Evolutionary conservation across 1,140 invertebrate species (phyloP).

Genomic region (Heterodera carotae): DNA sequence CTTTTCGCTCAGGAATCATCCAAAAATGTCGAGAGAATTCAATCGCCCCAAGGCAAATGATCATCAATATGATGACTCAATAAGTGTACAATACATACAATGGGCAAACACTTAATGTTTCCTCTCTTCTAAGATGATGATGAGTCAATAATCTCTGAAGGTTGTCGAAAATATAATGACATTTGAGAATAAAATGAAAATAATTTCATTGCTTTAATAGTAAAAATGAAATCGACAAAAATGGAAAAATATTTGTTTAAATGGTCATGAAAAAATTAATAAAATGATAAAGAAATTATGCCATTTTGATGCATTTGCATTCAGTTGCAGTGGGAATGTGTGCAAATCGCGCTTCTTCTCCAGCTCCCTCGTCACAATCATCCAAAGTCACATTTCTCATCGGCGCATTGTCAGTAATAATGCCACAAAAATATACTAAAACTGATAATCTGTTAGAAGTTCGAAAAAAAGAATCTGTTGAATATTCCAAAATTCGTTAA

Average conservation of each 20-base stretch:
- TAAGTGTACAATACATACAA: neutral
- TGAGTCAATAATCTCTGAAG: neutral
- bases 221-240: neutral
- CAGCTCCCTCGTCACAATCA: conserved; percentile 41
- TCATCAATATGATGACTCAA: neutral
- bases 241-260: neutral
- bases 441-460: too few species aligned
- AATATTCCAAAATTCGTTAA: too few species aligned
- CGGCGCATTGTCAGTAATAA: conserved; percentile 1
- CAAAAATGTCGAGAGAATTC: neutral
- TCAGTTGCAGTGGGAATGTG: conserved; percentile 44
- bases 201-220: neutral
- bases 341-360: conserved; percentile 32
- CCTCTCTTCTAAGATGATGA: too few species aligned
- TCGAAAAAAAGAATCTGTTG: too few species aligned
- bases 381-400: conserved; percentile 37
- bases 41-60: neutral
- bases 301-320: conserved; percentile 33
- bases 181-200: neutral
- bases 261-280: neutral
- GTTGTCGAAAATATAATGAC: neutral
- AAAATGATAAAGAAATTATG: neutral
- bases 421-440: conserved; percentile 22
- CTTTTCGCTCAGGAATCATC: neutral
- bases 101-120: too few species aligned